Evolutionary conservation across 2,797 vertebrate species (phyloP), one percentile per base, ranked within the genome.

Genomic region (Chrysolophus pictus): DNA sequence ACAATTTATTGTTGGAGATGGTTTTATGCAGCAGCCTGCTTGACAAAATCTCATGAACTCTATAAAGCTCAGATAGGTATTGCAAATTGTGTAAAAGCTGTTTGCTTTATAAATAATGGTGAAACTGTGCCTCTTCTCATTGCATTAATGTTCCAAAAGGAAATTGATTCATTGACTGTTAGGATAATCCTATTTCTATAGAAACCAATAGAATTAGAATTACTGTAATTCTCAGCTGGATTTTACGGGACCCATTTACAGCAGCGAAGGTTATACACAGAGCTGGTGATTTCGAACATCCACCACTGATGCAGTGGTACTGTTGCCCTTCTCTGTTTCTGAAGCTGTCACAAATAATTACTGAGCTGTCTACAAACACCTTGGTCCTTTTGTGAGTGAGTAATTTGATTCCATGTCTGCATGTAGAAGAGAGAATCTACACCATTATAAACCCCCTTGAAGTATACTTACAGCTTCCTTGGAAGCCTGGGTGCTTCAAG

Each of bases 161-260:
- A 93, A 95, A 95, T 79, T 92, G 96, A 95, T 95, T 95, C 95
- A 95, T 95, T 91, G 87, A 91, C 92, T 91, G 77, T 94, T 96
- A 91, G 87, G 65, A 62, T 91, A 84, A 72, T 90, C 81, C 46
- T 35, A 79, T 83, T 96, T 87, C 55, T 77, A 37, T 79, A 87
- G 72, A 95, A 84, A 85, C 91, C 56, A 70, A 78, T 78, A 84
- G 81, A 90, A 95, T 94, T 83, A 82, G 84, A 80, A 64, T 89
- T 82, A 82, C 72, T 71, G 73, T 93, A 88, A 86, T 76, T 59
- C 84, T 86, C 75, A 78, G 78, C 60, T 69, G 62, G 71, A 81
- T 88, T 80, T 75, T 94, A 77, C 79, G 91, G 87, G 46, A 70
- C 73, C 51, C 64, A n/a, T 91, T 94, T 95, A 73, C 84, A 87